A percentile compares a stretch with the other conserved stretches of the same genome.
These are phyloP conservation scores for Rostratula benghalensis DNA, from an alignment of 2,113 vertebrate genomes.

Conservation along the genomic window DNA sequence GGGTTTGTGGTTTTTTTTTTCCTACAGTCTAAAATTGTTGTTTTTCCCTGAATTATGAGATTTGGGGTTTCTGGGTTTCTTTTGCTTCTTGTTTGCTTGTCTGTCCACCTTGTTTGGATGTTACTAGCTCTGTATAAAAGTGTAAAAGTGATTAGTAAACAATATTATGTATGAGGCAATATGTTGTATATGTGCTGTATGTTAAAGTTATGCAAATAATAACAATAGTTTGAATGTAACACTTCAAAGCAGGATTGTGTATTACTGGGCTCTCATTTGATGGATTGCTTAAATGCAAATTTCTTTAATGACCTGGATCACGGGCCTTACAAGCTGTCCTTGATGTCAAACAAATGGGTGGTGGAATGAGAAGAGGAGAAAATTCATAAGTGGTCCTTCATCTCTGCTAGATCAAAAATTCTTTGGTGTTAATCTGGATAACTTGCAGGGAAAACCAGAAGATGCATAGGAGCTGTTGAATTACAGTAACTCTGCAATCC, in stretches of 20 bases:
- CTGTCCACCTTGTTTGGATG: not conserved
- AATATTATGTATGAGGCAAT: not conserved
- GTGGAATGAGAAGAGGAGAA: not conserved
- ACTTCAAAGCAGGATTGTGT: not conserved
- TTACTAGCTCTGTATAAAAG: not conserved
- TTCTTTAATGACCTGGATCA: not conserved
- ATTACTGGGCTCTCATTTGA: not conserved
- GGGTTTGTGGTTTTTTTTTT: not conserved
- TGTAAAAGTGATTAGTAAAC: not conserved
- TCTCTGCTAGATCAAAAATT: not conserved
- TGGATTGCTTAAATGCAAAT: not conserved
- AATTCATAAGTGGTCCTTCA: not conserved
- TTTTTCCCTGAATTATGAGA: not conserved
- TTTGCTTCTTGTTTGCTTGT: not conserved
- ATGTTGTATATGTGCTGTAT: not conserved
- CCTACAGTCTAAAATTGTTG: not conserved
- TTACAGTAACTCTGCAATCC: not conserved
- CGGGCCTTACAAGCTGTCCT: not conserved
- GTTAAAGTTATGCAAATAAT: not conserved
- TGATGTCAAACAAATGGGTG: not conserved
- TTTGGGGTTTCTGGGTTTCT: not conserved
- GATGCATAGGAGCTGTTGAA: not conserved
- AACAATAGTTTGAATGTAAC: not conserved
- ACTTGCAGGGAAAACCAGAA: not conserved
- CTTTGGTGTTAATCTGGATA: not conserved